Evolutionary conservation across 2,797 vertebrate species (phyloP).

Genomic region (Enteromius paludinosus): DNA sequence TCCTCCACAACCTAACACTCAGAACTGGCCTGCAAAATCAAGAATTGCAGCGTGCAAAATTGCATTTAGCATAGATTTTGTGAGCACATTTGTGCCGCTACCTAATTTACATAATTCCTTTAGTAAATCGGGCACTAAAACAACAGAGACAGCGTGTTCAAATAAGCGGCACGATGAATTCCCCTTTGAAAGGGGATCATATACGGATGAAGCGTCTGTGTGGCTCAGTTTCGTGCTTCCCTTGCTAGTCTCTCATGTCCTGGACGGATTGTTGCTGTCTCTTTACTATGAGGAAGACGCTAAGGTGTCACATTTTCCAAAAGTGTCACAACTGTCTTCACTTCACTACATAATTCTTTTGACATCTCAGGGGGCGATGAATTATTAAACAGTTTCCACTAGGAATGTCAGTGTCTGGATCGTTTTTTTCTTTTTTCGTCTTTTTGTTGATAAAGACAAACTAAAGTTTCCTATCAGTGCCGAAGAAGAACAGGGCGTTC

Average conservation of each 20-base stretch:
- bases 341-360: conserved; percentile 46
- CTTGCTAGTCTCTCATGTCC: conserved; percentile 21
- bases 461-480: conserved; percentile 25
- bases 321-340: conserved; percentile 33
- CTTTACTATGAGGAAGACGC: conserved; percentile 29
- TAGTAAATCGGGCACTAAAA: neutral
- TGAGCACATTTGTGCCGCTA: neutral
- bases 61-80: neutral
- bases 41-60: neutral
- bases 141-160: neutral
- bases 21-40: neutral
- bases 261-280: conserved; percentile 20
- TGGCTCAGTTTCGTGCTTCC: conserved; percentile 14
- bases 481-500: neutral
- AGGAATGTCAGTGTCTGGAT: conserved; percentile 26
- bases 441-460: conserved; percentile 33
- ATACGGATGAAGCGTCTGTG: neutral
- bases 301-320: conserved; percentile 34
- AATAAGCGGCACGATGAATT: neutral
- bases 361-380: conserved; percentile 45
- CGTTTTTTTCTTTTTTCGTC: neutral
- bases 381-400: conserved; percentile 44
- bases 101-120: conserved; percentile 14
- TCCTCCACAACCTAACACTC: neutral
- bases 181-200: neutral